These are phyloP conservation scores for Montipora capitata DNA, from an alignment of 92 coral and sea anemone genomes.

Conservation along the genomic window DNA sequence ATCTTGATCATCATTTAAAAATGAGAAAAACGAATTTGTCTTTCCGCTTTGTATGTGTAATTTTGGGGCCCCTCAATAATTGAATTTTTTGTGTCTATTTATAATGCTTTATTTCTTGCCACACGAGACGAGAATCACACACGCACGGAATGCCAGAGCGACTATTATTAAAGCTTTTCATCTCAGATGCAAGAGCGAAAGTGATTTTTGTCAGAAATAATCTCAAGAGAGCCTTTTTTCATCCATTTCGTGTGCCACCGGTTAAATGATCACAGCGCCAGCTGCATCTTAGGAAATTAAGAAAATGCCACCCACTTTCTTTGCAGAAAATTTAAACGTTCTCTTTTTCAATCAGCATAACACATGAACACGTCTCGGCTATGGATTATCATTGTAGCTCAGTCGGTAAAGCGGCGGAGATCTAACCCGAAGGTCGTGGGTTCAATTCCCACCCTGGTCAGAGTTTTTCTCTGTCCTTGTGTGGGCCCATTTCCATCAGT, in stretches of 20 bases:
- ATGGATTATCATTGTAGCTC: not conserved
- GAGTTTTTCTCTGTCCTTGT: too few species aligned
- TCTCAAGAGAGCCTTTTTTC: not conserved
- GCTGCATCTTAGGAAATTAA: not conserved
- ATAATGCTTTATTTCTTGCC: too few species aligned
- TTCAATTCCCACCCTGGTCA: too few species aligned
- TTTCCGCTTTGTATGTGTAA: not conserved
- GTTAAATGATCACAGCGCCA: not conserved
- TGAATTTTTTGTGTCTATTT: not conserved
- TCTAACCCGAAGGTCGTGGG: too few species aligned
- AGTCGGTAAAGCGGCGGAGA: too few species aligned
- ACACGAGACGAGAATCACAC: too few species aligned
- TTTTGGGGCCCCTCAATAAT: not conserved
- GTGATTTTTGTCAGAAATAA: too few species aligned
- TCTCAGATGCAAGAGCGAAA: too few species aligned
- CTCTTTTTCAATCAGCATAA: constrained; percentile 19
- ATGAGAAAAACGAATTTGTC: not conserved
- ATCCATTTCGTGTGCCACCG: not conserved
- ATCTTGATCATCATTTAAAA: not conserved
- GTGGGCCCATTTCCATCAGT: too few species aligned
- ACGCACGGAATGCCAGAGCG: too few species aligned
- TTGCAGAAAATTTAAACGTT: not conserved
- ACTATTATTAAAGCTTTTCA: too few species aligned
- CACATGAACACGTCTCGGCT: constrained; percentile 28
- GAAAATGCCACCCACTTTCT: not conserved